Percentiles rank a stretch among this genome's conserved stretches.
Conservation (phyloP, 1,140 invertebrate genomes). For the Drosophila bifasciata region DNA sequence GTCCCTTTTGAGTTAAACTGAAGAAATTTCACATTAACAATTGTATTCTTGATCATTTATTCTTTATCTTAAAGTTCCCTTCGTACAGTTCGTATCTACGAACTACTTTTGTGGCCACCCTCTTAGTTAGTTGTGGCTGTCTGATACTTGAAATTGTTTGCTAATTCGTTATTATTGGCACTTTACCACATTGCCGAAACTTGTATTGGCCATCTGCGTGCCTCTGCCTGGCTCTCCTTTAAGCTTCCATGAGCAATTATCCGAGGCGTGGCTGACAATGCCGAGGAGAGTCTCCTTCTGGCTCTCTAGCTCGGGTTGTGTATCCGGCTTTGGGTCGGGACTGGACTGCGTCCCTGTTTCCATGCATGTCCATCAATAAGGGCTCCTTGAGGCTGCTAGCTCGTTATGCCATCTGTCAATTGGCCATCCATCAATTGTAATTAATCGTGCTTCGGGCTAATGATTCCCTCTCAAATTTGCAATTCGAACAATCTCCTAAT, state of each 20-base stretch:
- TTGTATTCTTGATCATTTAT: no score
- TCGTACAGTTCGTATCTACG: neutral
- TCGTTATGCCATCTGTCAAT: constrained; percentile 70
- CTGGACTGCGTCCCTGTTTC: constrained; percentile 1
- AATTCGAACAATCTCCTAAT: constrained; percentile 16
- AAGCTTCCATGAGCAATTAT: constrained; percentile 56
- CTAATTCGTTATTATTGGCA: constrained; percentile 78
- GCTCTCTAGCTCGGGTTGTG: neutral
- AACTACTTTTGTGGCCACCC: constrained; percentile 30
- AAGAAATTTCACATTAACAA: no score
- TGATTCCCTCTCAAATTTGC: constrained; percentile 57
- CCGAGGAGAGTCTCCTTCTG: constrained; percentile 24
- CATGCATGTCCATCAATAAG: constrained; percentile 69
- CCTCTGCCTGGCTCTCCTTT: neutral
- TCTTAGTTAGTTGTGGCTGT: constrained; percentile 38
- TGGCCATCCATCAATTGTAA: constrained; percentile 78
- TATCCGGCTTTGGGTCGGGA: no score
- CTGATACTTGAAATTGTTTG: constrained; percentile 69
- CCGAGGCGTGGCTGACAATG: constrained; percentile 4
- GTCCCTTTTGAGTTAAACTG: no score
- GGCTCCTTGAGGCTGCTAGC: constrained; percentile 33
- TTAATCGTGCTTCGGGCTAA: constrained; percentile 75
- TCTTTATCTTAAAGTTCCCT: neutral
- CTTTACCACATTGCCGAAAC: constrained; percentile 29
- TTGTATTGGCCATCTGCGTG: constrained; percentile 1